phyloP scores from a whole-genome alignment of 2,113 vertebrate genomes.

The Talpa occidentalis region DNA sequence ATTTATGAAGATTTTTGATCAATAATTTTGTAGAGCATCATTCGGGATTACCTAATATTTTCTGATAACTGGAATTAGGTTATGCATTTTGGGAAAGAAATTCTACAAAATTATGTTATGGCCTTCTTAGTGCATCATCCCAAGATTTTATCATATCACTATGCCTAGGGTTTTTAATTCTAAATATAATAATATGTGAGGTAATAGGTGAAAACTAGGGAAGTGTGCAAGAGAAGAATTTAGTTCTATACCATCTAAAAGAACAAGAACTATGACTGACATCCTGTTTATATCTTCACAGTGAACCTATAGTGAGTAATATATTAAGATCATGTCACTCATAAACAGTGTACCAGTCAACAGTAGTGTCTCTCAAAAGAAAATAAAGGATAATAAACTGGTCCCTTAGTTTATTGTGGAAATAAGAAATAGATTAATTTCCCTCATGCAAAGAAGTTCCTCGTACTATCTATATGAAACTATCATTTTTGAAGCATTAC shows the following conservation, averaged over 20 bases:
- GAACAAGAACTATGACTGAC: neutral
- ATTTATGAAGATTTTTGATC: neutral
- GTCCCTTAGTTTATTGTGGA: too few species aligned
- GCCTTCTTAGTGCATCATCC: neutral
- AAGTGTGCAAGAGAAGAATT: neutral
- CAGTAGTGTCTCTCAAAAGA: neutral
- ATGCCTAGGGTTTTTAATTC: neutral
- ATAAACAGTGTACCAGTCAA: neutral
- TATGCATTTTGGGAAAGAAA: neutral
- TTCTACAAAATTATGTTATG: neutral
- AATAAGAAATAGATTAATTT: neutral
- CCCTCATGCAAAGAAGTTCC: neutral
- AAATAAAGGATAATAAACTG: too few species aligned
- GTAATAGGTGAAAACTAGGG: neutral
- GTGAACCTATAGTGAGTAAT: neutral
- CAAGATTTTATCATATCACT: neutral
- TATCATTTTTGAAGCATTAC: neutral
- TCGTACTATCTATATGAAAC: neutral
- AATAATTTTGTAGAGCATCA: neutral
- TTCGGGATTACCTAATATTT: neutral
- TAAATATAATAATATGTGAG: neutral
- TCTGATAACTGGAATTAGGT: neutral
- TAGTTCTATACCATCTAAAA: neutral
- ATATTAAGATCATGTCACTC: neutral
- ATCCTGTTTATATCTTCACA: neutral